A percentile compares a stretch with the other conserved stretches of the same genome.
Evolutionary conservation across 23 tunicate species (phyloP).

Genomic region (Ascidia mentula): DNA sequence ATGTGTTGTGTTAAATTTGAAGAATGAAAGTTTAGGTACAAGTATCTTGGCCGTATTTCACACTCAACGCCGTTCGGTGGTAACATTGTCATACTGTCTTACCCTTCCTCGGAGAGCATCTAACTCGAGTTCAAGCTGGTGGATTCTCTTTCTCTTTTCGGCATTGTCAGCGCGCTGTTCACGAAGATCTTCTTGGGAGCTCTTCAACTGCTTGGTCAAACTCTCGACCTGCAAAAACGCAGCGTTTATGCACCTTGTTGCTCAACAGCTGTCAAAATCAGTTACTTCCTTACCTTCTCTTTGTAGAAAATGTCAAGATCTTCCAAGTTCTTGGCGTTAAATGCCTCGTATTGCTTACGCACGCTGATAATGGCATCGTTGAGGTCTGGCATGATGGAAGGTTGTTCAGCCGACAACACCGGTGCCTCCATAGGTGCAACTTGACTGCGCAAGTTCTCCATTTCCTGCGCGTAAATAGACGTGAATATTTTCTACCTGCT

Average conservation of each 20-base stretch:
- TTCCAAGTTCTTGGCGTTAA: slow-evolving; percentile 63
- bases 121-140: slow-evolving; percentile 78
- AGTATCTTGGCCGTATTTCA: too few relatives aligned
- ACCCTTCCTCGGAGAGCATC: slow-evolving; percentile 79
- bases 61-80: too few relatives aligned
- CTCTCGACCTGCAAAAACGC: slow-evolving; percentile 47
- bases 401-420: slow-evolving; percentile 37
- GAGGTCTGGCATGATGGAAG: slow-evolving; percentile 53
- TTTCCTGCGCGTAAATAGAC: slow-evolving; percentile 54
- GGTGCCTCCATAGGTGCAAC: slow-evolving; percentile 31
- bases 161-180: slow-evolving; percentile 58
- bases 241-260: background rate
- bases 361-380: slow-evolving; percentile 51
- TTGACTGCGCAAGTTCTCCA: slow-evolving; percentile 58
- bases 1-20: too few relatives aligned
- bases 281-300: slow-evolving; percentile 44
- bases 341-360: slow-evolving; percentile 70
- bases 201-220: slow-evolving; percentile 58
- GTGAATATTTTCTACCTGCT: background rate
- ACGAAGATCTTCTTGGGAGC: slow-evolving; percentile 56
- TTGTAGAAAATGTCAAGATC: slow-evolving; percentile 69
- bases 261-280: background rate
- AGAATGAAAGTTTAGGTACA: too few relatives aligned
- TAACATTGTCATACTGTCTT: too few relatives aligned
- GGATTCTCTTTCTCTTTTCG: slow-evolving; percentile 72